Percentiles rank a stretch among this genome's conserved stretches.
Evolutionary conservation across 2,113 vertebrate genomes (phyloP).

Genomic region (Mystacornis crossleyi): DNA sequence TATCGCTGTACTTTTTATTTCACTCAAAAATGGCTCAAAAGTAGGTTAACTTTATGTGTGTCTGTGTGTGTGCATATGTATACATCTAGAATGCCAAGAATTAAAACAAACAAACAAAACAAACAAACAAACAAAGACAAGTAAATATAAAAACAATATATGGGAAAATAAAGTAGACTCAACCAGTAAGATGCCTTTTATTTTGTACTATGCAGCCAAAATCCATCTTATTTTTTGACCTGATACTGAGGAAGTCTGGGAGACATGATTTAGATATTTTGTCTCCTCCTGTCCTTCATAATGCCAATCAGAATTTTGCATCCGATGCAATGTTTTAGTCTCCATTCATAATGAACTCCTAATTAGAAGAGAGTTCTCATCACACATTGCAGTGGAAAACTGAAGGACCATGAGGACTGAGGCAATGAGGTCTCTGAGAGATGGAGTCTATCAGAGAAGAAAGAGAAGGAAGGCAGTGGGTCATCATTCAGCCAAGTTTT

Average conservation of each 20-base stretch:
- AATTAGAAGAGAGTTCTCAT: background rate
- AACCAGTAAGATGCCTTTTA: accelerated
- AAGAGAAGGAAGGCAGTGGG: background rate
- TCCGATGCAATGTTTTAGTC: background rate
- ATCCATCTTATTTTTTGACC: background rate
- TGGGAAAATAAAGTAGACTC: background rate
- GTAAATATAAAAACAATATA: background rate
- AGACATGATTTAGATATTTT: background rate
- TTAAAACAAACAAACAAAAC: accelerated
- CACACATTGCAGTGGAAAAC: background rate
- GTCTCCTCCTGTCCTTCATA: background rate
- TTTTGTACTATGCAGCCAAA: background rate
- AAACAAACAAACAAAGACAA: background rate
- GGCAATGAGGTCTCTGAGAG: background rate
- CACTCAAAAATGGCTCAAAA: background rate
- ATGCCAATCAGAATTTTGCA: background rate
- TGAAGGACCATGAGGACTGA: too few species aligned
- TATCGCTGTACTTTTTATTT: background rate
- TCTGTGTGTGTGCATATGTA: accelerated
- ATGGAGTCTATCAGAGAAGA: background rate
- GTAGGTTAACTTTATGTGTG: background rate
- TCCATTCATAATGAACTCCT: background rate
- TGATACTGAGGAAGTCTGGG: background rate
- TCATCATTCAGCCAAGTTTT: background rate
- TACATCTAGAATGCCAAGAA: background rate